These are phyloP conservation scores for Sussaba pulchella DNA, from an alignment of 2,888 invertebrate species.

Conservation along the genomic window DNA sequence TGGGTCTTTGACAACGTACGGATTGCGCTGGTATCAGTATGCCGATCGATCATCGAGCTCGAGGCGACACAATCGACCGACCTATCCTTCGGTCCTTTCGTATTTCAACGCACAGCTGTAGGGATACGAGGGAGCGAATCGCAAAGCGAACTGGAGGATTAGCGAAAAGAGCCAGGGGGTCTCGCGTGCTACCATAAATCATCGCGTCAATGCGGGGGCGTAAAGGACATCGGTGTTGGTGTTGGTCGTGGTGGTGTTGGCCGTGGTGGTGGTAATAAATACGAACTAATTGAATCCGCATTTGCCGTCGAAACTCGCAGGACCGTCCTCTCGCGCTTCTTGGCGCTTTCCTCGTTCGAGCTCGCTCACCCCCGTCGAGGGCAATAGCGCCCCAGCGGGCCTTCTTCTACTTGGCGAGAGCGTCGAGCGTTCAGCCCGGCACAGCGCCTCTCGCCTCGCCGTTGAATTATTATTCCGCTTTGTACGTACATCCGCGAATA, in stretches of 20 bases:
- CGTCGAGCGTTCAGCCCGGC: slow-evolving; percentile 62
- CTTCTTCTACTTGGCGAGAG: slow-evolving; percentile 23
- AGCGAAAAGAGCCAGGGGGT: slow-evolving; percentile 68
- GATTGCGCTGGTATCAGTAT: slow-evolving; percentile 46
- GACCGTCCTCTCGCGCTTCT: slow-evolving; percentile 66
- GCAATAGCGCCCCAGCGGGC: slow-evolving; percentile 40
- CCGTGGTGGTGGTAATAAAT: slow-evolving; percentile 76
- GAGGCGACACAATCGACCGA: slow-evolving; percentile 49
- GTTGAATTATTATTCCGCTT: slow-evolving; percentile 82
- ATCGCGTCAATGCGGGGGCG: slow-evolving; percentile 68
- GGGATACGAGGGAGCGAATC: slow-evolving; percentile 31
- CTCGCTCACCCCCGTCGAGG: slow-evolving; percentile 57
- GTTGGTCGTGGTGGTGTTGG: slow-evolving; percentile 57
- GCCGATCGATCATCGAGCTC: slow-evolving; percentile 56
- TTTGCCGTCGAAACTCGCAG: slow-evolving; percentile 75
- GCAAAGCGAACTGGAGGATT: slow-evolving; percentile 73
- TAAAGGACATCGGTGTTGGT: slow-evolving; percentile 48
- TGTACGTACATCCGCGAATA: slow-evolving; percentile 81
- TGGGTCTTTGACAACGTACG: slow-evolving; percentile 51
- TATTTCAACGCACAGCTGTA: slow-evolving; percentile 37
- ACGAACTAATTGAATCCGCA: slow-evolving; percentile 81
- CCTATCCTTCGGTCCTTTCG: slow-evolving; percentile 15
- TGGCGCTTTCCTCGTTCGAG: slow-evolving; percentile 44
- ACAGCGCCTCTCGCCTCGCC: slow-evolving; percentile 68
- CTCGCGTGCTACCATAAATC: slow-evolving; percentile 71